Conservation (phyloP, 2,797 vertebrate genomes). For the Thamnophis elegans region DNA sequence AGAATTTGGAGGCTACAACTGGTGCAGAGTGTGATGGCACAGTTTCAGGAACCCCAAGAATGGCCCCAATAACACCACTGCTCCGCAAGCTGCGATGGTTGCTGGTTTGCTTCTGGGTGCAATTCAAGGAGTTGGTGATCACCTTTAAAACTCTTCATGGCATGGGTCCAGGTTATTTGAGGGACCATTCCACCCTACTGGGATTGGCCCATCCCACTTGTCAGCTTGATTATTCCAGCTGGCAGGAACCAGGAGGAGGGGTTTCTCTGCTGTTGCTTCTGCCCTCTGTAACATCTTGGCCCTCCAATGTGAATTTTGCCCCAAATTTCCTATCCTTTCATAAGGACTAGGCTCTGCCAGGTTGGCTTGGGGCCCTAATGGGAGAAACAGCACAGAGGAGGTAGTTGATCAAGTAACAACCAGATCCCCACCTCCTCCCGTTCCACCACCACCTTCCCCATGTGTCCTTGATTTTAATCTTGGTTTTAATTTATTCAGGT, state of each 20-base stretch:
- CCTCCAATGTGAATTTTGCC: neutral
- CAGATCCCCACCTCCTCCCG: neutral
- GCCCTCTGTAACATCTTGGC: neutral
- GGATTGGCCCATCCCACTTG: neutral
- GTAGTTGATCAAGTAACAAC: neutral
- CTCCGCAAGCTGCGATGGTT: neutral
- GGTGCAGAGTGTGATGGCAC: neutral
- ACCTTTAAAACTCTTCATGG: neutral
- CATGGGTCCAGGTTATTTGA: neutral
- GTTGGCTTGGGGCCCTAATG: neutral
- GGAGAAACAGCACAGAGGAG: neutral
- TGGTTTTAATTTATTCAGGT: neutral
- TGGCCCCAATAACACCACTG: neutral
- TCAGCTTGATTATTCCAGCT: neutral
- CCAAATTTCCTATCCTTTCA: neutral
- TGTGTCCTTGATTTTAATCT: neutral
- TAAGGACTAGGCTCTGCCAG: neutral
- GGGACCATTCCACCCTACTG: neutral
- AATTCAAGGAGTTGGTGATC: neutral
- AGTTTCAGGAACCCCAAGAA: neutral
- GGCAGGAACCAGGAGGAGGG: neutral
- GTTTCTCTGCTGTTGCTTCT: neutral
- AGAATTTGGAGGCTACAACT: neutral
- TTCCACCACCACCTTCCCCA: neutral
- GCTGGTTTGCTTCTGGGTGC: neutral